Percentiles rank a stretch among this genome's conserved stretches.
These are phyloP conservation scores for Nannoperca obscura DNA, from an alignment of 2,797 vertebrate genomes.

Conservation along the genomic window DNA sequence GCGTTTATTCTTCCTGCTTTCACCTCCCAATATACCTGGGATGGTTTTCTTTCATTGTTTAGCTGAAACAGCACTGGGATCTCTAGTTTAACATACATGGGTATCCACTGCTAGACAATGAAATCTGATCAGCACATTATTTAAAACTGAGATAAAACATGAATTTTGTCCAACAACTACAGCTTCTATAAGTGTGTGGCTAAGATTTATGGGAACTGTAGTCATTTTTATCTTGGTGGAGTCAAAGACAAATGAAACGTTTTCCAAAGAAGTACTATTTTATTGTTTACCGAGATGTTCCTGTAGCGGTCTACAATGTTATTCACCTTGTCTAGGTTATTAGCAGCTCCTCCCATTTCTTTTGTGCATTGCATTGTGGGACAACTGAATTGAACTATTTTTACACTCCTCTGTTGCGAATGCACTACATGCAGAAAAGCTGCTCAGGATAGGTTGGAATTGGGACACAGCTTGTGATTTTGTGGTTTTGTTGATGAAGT, in stretches of 20 bases:
- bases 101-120: background rate
- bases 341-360: background rate
- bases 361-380: constrained; percentile 12
- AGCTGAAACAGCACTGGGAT: constrained; percentile 1
- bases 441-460: background rate
- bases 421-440: constrained; percentile 16
- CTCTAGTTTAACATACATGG: background rate
- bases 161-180: background rate
- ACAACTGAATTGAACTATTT: background rate
- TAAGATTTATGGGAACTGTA: constrained; percentile 2
- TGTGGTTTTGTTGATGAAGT: constrained; percentile 12
- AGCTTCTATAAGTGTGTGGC: background rate
- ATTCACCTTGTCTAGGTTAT: constrained; percentile 2
- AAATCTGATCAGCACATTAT: background rate
- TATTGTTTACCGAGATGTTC: constrained; percentile 26
- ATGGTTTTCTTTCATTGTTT: constrained; percentile 3
- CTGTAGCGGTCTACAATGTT: background rate
- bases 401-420: background rate
- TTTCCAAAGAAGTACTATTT: constrained; percentile 50
- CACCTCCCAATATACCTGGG: background rate
- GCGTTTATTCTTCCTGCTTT: background rate
- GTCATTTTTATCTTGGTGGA: background rate
- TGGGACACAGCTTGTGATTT: constrained; percentile 21
- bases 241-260: constrained; percentile 2
- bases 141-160: background rate